Percentiles rank a stretch among this genome's conserved stretches.
phyloP scores from a whole-genome alignment of 2,113 vertebrate species.

The Serilophus lunatus region DNA sequence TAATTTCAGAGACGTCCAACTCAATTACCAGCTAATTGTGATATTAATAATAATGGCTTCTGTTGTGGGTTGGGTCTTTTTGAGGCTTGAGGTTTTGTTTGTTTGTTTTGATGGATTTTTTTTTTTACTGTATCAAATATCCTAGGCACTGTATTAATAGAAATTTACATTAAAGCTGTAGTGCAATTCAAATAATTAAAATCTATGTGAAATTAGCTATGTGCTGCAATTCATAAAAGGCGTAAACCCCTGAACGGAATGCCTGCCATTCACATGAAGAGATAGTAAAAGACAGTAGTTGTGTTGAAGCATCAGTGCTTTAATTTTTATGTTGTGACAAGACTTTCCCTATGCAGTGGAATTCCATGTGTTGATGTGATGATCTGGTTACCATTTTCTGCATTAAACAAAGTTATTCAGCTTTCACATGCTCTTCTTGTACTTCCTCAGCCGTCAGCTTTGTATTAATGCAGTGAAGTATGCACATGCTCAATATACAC shows the following conservation, averaged over 20 bases:
- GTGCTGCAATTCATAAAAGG: background rate
- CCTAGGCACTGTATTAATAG: background rate
- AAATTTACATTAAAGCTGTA: background rate
- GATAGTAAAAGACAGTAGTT: background rate
- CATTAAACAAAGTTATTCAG: background rate
- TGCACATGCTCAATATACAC: background rate
- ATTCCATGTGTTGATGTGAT: background rate
- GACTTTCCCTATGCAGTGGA: background rate
- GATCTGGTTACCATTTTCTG: background rate
- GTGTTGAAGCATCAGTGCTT: background rate
- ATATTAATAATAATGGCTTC: fast-evolving
- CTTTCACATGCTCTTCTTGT: background rate
- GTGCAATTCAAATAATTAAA: background rate
- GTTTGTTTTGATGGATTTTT: background rate
- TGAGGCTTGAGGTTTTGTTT: background rate
- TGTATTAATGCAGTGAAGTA: background rate
- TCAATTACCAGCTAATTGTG: background rate
- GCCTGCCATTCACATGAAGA: background rate
- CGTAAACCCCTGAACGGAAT: background rate
- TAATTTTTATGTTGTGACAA: background rate
- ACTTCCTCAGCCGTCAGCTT: background rate
- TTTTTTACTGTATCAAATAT: background rate
- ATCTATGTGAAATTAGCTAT: background rate
- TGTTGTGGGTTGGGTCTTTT: fast-evolving
- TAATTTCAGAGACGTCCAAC: background rate